These are phyloP conservation scores for Cryptoprocta ferox DNA, from an alignment of 2,797 vertebrate genomes.

Conservation along the genomic window DNA sequence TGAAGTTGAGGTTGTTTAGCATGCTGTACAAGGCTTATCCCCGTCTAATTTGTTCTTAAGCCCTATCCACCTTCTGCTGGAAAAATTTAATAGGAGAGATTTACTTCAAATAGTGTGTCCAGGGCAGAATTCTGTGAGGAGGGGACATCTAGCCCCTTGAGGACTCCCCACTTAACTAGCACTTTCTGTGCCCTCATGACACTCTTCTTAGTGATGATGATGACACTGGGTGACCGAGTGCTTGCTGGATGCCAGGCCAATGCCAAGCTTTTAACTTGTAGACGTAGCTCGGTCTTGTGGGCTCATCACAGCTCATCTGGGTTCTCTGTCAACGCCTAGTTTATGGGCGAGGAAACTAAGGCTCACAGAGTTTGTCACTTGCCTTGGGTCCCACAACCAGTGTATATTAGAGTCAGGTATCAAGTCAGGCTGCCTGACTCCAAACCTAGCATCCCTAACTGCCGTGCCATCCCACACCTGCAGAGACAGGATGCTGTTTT, in stretches of 20 bases:
- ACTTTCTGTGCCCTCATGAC: neutral
- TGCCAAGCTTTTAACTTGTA: neutral
- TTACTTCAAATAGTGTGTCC: neutral
- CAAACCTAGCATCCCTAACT: neutral
- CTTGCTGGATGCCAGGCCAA: neutral
- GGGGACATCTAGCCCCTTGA: neutral
- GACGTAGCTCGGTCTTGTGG: neutral
- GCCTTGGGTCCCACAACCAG: neutral
- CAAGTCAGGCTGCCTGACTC: neutral
- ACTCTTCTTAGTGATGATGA: neutral
- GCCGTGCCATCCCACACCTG: accelerated
- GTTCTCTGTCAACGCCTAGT: neutral
- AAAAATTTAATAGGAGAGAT: neutral
- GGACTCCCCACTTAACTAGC: neutral
- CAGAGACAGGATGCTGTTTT: neutral
- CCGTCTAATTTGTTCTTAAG: neutral
- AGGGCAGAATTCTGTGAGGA: neutral
- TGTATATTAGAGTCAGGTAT: neutral
- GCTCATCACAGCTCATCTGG: neutral
- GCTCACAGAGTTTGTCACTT: neutral
- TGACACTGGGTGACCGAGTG: neutral
- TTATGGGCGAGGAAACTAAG: neutral
- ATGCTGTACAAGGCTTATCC: neutral
- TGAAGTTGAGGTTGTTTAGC: slow-evolving; percentile 15
- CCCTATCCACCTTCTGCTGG: neutral